phyloP scores from a whole-genome alignment of 2,888 invertebrate species.

The Meiosimyza decipiens region DNA sequence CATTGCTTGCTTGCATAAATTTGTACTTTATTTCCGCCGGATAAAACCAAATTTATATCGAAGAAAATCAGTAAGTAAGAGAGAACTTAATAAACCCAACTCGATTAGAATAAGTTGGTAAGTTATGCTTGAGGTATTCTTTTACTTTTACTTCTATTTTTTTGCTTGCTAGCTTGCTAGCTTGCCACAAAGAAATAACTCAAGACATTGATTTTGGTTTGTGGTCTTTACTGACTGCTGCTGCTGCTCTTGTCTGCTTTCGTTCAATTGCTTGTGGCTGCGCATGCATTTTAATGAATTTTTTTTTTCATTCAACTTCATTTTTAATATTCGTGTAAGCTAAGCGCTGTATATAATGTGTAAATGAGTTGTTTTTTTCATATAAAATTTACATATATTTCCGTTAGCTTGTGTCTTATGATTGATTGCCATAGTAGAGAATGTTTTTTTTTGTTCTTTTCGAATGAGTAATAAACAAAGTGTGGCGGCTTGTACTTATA shows the following conservation, averaged over 20 bases:
- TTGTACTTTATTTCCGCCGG: constrained; percentile 58
- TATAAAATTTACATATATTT: constrained; percentile 30
- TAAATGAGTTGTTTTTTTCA: too few relatives aligned
- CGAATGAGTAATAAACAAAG: constrained; percentile 1
- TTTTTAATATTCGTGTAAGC: too few relatives aligned
- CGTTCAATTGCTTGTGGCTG: not conserved
- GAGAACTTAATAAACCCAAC: too few relatives aligned
- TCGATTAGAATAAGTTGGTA: too few relatives aligned
- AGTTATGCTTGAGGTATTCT: too few relatives aligned
- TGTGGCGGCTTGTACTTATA: not conserved
- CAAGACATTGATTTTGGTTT: constrained; percentile 32
- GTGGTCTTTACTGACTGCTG: constrained; percentile 32
- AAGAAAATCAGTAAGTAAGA: too few relatives aligned
- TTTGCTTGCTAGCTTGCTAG: constrained; percentile 39
- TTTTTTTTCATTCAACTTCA: not conserved
- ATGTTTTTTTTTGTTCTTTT: not conserved
- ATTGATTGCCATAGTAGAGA: constrained; percentile 5
- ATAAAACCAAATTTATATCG: constrained; percentile 45
- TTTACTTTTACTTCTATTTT: constrained; percentile 5
- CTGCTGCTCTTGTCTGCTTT: not conserved
- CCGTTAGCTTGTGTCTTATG: constrained; percentile 26
- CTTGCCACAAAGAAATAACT: constrained; percentile 34
- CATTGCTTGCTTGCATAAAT: constrained; percentile 22
- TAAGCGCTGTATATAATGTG: too few relatives aligned
- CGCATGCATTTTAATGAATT: constrained; percentile 30